Evolutionary conservation across 2,113 vertebrate genomes (phyloP), one percentile per base, ranked within the genome.

Genomic region (Hippocampus mohnikei): DNA sequence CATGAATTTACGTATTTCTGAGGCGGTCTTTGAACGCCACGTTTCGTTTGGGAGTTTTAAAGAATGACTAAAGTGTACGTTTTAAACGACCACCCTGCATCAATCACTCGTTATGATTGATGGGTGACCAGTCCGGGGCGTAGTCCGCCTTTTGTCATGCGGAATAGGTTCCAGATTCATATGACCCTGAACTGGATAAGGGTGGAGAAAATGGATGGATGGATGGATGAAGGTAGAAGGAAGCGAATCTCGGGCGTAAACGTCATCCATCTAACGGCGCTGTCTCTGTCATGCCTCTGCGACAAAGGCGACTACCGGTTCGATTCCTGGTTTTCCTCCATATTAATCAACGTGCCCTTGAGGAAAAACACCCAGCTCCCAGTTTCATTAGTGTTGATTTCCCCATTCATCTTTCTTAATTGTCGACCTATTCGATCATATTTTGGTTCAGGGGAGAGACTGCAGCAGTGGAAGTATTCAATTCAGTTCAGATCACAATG

Each of bases 291-390:
- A 25, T 25, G 53, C 20, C 33, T 37, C 2, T 25, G 21, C n/a
- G n/a, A 37, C 33, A 37, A 37, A 33, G 33, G 33, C 33, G 21
- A 5, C 20, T 4, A 55, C 11, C 6, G 11, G n/a, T 64, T 63
- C 37, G 42, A n/a, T 21, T 16, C 12, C 41, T 16, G 12, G n/a
- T 65, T 65, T 40, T 41, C 37, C 21, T 15, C 37, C 11, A 65
- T 1, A 65, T 46, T 44, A 46, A 65, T 65, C 63, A 46, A 46
- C 23, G 23, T 18, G 63, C 23, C 63, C 63, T 65, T 65, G 63
- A 46, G 42, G n/a, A 46, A 27, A 27, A 44, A 46, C 15, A 16
- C 23, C 11, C 23, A 44, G 15, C 41, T n/a, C 37, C 41, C 62
- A 9, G 40, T 44, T 63, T 63, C 20, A 63, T 63, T n/a, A 63